Conservation (phyloP, 2,113 vertebrate species). For the Ascaphus truei region DNA sequence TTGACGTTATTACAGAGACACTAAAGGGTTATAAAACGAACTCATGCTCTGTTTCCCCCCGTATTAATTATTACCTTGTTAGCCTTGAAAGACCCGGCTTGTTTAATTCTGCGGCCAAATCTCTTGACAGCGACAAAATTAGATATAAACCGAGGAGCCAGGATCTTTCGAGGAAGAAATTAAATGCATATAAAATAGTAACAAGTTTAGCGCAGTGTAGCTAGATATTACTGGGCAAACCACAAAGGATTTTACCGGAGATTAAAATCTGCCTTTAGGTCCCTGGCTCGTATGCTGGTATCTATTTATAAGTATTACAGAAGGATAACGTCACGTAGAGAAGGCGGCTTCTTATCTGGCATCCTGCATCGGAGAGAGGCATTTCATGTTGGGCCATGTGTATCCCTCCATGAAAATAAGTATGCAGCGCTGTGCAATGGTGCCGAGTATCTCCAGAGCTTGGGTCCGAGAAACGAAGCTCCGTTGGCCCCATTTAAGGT, state of each 20-base stretch:
- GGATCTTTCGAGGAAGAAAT: constrained; percentile 1
- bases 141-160: not conserved
- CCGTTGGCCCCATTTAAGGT: too few species aligned
- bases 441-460: too few species aligned
- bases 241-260: not conserved
- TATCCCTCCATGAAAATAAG: too few species aligned
- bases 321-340: too few species aligned
- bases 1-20: too few species aligned
- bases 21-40: constrained; percentile 5
- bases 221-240: not conserved
- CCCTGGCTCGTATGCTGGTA: too few species aligned
- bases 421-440: too few species aligned
- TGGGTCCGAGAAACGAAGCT: too few species aligned
- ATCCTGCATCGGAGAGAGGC: too few species aligned
- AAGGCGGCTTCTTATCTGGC: too few species aligned
- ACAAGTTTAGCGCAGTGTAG: not conserved
- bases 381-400: too few species aligned
- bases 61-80: constrained; percentile 31
- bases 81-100: constrained; percentile 22
- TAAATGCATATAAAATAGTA: constrained; percentile 5
- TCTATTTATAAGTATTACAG: too few species aligned
- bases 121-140: constrained; percentile 31
- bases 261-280: not conserved
- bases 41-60: not conserved
- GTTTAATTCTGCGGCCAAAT: constrained; percentile 13